These are phyloP conservation scores for Colletes gigas DNA, from an alignment of 1,140 invertebrate genomes.

Conservation along the genomic window DNA sequence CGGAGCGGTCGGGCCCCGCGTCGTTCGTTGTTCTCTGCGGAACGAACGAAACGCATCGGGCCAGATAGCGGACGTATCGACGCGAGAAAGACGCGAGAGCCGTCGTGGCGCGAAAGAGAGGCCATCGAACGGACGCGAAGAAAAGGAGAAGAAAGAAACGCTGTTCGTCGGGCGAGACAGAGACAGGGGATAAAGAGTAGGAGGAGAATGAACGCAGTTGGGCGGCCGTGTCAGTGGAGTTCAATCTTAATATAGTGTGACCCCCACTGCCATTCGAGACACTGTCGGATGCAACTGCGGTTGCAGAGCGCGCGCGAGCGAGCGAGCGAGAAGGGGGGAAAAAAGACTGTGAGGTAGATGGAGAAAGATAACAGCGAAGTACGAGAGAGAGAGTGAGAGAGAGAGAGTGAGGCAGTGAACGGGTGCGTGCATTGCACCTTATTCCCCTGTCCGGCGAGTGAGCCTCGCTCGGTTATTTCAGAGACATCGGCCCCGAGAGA, in stretches of 20 bases:
- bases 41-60: slow-evolving; percentile 27
- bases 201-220: slow-evolving; percentile 65
- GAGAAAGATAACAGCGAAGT: slow-evolving; percentile 22
- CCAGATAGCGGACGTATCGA: slow-evolving; percentile 38
- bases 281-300: slow-evolving; percentile 67
- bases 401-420: slow-evolving; percentile 47
- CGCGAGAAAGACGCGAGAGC: not conserved
- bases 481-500: slow-evolving; percentile 67
- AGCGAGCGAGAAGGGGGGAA: slow-evolving; percentile 27
- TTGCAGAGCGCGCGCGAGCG: slow-evolving; percentile 43
- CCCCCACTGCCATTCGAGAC: slow-evolving; percentile 77
- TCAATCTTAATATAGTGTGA: slow-evolving; percentile 82
- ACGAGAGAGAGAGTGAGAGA: slow-evolving; percentile 35
- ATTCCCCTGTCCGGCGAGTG: slow-evolving; percentile 68
- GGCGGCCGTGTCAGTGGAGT: slow-evolving; percentile 79
- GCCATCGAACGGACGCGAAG: not conserved
- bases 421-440: slow-evolving; percentile 79
- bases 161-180: not conserved
- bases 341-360: not conserved
- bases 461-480: slow-evolving; percentile 77
- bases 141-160: slow-evolving; percentile 9
- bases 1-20: too few relatives aligned
- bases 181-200: slow-evolving; percentile 49
- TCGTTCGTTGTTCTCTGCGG: not conserved
- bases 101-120: not conserved